Evolutionary conservation across 2,888 invertebrate species (phyloP).

Genomic region (Ephialtes manifestator): DNA sequence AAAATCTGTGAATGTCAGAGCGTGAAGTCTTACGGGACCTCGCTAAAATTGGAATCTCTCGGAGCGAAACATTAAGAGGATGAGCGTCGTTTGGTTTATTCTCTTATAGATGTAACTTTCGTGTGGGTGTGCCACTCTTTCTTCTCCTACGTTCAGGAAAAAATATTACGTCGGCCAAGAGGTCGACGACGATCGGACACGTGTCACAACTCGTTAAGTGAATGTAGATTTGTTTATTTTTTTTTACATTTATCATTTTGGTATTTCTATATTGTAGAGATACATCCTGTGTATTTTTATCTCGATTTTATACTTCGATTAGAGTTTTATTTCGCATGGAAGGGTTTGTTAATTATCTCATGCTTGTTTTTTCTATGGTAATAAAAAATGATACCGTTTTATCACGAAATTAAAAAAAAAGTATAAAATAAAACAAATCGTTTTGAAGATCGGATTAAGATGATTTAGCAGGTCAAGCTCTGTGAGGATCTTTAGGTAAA

Average conservation of each 20-base stretch:
- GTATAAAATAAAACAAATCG: too few relatives aligned
- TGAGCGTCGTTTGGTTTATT: neutral
- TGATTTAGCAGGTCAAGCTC: too few relatives aligned
- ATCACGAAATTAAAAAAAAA: too few relatives aligned
- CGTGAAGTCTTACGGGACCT: constrained; percentile 4
- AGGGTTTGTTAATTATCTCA: too few relatives aligned
- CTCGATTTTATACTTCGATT: neutral
- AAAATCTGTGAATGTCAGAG: constrained; percentile 7
- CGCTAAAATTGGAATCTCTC: constrained; percentile 5
- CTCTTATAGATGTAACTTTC: neutral
- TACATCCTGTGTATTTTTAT: too few relatives aligned
- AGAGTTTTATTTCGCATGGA: too few relatives aligned
- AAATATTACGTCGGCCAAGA: neutral
- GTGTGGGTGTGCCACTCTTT: neutral
- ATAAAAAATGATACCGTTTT: too few relatives aligned
- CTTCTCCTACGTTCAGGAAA: neutral
- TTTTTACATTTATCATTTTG: neutral
- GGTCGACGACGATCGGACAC: neutral
- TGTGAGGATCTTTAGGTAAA: too few relatives aligned
- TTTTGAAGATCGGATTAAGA: too few relatives aligned
- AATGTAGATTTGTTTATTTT: neutral
- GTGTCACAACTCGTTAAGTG: neutral
- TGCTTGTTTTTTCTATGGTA: too few relatives aligned
- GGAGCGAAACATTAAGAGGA: neutral
- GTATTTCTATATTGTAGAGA: neutral